Conservation (phyloP, 1,140 invertebrate genomes). For the Centruroides sculpturatus region DNA sequence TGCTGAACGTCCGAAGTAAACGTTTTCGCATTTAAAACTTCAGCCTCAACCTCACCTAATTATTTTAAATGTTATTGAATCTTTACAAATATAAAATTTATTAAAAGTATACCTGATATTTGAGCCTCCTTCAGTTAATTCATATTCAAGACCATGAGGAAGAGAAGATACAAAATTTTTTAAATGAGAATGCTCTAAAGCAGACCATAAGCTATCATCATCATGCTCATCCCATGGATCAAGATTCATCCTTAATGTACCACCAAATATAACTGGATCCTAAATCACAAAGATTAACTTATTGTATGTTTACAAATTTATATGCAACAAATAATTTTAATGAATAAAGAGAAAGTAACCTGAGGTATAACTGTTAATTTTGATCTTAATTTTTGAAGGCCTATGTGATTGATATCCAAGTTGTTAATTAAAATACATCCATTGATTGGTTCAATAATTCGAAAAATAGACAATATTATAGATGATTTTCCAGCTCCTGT, state of each 20-base stretch:
- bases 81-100: too few relatives aligned
- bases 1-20: too few relatives aligned
- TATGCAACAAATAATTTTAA: background rate
- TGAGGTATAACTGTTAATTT: conserved; percentile 84
- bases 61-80: too few relatives aligned
- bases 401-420: conserved; percentile 26
- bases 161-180: conserved; percentile 59
- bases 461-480: conserved; percentile 28
- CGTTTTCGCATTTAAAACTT: too few relatives aligned
- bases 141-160: conserved; percentile 19
- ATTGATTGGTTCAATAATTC: conserved; percentile 27
- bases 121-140: conserved; percentile 33
- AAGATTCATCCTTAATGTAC: conserved; percentile 42
- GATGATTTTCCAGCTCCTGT: conserved; percentile 38
- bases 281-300: conserved; percentile 7
- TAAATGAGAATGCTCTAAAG: conserved; percentile 61
- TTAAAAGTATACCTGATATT: conserved; percentile 24
- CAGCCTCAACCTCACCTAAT: too few relatives aligned
- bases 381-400: conserved; percentile 66
- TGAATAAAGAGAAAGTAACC: conserved; percentile 20
- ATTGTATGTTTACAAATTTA: too few relatives aligned
- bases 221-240: conserved; percentile 38
- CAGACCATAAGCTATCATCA: conserved; percentile 69
- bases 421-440: conserved; percentile 29
- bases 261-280: conserved; percentile 76